phyloP scores from a whole-genome alignment of 2,113 vertebrate genomes.

The Apistogramma diplotaenia region DNA sequence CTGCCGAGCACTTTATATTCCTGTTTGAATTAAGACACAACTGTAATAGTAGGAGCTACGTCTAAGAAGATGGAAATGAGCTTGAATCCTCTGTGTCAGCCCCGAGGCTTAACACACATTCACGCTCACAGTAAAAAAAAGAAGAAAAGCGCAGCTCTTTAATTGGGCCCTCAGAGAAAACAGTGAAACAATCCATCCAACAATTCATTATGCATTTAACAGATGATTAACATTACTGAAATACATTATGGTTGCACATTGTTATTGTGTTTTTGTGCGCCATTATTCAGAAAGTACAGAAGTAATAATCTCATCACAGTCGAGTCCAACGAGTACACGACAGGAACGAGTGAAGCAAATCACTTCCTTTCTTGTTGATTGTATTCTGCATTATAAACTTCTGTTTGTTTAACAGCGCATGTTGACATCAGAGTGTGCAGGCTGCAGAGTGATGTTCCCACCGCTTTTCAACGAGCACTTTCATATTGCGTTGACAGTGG shows the following conservation, averaged over 20 bases:
- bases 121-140: conserved; percentile 24
- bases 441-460: neutral
- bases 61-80: conserved; percentile 42
- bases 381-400: neutral
- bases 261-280: conserved; percentile 3
- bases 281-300: neutral
- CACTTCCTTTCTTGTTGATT: neutral
- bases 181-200: conserved; percentile 64
- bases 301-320: neutral
- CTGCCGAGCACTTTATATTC: neutral
- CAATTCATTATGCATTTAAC: conserved; percentile 74
- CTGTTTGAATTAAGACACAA: conserved; percentile 14
- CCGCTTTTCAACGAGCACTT: neutral
- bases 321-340: neutral
- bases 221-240: conserved; percentile 67
- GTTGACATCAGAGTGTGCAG: neutral
- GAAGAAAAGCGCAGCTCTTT: conserved; percentile 48
- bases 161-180: conserved; percentile 79
- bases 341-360: neutral
- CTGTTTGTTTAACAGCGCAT: neutral
- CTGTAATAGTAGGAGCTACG: neutral
- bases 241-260: conserved; percentile 25
- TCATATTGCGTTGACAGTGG: neutral
- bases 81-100: conserved; percentile 33
- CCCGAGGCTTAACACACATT: conserved; percentile 42